Conservation (phyloP, 2,888 invertebrate genomes). For the Ramazzottius varieornatus region DNA sequence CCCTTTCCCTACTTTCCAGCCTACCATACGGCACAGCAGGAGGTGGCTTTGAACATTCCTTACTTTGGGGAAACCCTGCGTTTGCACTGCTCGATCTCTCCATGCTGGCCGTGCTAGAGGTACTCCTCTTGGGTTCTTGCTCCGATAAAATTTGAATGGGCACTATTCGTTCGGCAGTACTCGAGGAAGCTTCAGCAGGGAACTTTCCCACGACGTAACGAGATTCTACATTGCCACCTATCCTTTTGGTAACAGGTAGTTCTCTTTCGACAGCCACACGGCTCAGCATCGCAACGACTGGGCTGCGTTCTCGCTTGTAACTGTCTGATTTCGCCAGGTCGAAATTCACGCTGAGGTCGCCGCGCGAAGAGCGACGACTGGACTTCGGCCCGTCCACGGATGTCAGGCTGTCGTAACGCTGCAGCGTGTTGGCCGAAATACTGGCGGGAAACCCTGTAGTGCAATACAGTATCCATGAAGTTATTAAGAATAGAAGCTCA, state of each 20-base stretch:
- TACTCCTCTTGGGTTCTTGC: neutral
- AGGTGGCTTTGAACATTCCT: no score
- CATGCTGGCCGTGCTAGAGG: no score
- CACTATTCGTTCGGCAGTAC: neutral
- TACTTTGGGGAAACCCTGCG: no score
- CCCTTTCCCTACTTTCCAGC: neutral
- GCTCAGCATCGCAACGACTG: neutral
- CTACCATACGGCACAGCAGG: no score
- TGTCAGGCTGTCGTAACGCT: neutral
- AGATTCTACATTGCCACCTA: neutral
- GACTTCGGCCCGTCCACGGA: neutral
- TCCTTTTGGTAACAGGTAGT: neutral
- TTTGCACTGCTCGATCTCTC: neutral
- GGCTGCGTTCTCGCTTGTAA: neutral
- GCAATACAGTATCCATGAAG: no score
- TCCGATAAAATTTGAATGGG: neutral
- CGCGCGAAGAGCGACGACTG: neutral
- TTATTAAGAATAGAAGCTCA: no score
- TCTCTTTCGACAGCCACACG: neutral
- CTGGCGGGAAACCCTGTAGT: neutral
- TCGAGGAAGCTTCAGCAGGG: neutral
- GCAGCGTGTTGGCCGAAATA: neutral
- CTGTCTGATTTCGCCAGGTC: neutral
- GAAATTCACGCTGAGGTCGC: neutral
- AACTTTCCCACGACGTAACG: neutral